Base-by-base conservation (phyloP, 2,113 vertebrate species). In the Grus americana region DNA sequence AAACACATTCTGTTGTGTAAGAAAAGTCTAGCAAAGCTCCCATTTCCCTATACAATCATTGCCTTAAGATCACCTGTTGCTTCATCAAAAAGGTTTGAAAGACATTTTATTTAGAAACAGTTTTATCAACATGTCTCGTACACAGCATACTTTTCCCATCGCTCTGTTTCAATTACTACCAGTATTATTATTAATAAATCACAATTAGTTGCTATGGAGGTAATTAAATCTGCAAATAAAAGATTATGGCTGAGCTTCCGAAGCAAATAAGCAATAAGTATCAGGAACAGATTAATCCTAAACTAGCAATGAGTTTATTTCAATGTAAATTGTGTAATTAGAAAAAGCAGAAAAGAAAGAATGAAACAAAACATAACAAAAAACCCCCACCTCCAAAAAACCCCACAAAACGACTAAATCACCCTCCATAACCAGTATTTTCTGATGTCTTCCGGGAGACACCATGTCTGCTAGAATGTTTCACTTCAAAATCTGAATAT, bases 191-290 rank as follows among this genome's bases (percentile, higher is more conserved):
- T 18, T 86, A 94, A 79, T 87, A 87, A 94, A 79, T 91, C 34
- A 91, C 9, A 81, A 76, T 82, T 87, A 72, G 73, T 76, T 93
- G 46, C 66, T 88, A 52, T 62, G 58, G 91, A 93, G 59, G 63
- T 62, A 86, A 80, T 75, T 84, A 92, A 75, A 22, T 63, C n/a
- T 55, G 54, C 58, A 95, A 94, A 90, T 72, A 88, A 84, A 92
- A 97, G 18, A 88, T 55, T 88, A 76, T 49, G 24, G 87, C 38
- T n/a, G 30, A 82, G 30, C 13, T 93, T 86, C 57, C 6, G 2
- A 91, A 63, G 62, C 29, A 93, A 87, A 93, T 38, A 79, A 92
- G 72, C 11, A 75, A 16, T 46, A 91, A 83, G 30, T 22, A 72
- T 62, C 11, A 58, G 40, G 54, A 91, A 88, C 29, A 86, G 26